Evolutionary conservation across 92 coral and sea anemone species (phyloP).

Genomic region (Zoanthus solanderi): DNA sequence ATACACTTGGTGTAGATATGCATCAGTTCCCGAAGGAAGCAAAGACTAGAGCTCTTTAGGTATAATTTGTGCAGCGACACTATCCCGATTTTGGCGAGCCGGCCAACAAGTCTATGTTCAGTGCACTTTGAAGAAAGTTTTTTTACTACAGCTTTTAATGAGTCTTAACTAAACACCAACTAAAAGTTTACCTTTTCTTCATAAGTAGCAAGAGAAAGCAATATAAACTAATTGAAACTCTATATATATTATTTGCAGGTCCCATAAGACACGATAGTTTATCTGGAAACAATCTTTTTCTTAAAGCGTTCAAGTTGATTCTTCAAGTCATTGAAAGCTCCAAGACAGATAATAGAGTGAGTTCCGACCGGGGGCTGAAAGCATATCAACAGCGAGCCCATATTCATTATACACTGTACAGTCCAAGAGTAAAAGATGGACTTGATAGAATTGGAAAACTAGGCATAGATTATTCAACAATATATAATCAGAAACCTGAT

Average conservation of each 20-base stretch:
- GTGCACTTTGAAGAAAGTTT: slow-evolving; percentile 20
- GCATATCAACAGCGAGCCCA: too few species aligned
- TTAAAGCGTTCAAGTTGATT: slow-evolving; percentile 19
- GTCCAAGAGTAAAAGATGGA: neutral
- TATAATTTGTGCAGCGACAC: slow-evolving; percentile 27
- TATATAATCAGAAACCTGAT: too few species aligned
- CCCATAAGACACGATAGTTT: neutral
- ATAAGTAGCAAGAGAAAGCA: neutral
- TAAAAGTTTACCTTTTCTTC: too few species aligned
- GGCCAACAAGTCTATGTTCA: slow-evolving; percentile 13
- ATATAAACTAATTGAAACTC: neutral
- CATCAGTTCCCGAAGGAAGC: slow-evolving; percentile 25
- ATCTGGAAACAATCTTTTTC: slow-evolving; percentile 5
- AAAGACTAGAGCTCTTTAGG: slow-evolving; percentile 1
- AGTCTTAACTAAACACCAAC: neutral
- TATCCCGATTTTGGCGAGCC: slow-evolving; percentile 25
- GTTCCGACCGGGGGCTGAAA: neutral
- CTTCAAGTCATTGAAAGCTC: slow-evolving; percentile 29
- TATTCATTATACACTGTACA: too few species aligned
- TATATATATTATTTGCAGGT: neutral
- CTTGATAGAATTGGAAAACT: neutral
- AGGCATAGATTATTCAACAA: neutral
- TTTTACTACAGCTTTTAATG: neutral
- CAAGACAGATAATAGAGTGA: slow-evolving; percentile 20
- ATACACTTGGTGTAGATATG: slow-evolving; percentile 3